Base-by-base conservation (phyloP, 2,797 vertebrate species). In the Danio albolineatus region DNA sequence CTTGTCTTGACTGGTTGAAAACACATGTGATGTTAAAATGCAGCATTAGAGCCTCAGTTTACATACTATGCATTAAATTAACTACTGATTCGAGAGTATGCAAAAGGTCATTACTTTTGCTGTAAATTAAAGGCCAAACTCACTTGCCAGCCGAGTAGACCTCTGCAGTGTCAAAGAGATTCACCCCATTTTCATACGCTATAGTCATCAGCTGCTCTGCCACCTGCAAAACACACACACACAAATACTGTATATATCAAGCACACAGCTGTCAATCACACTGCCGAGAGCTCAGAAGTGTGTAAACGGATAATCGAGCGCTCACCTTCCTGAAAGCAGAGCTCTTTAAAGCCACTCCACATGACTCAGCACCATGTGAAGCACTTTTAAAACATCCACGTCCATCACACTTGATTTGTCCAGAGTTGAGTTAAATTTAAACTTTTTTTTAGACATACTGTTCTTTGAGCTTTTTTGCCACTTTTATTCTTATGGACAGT, bases 121-220 rank as follows among this genome's bases (percentile, higher is more conserved):
- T 10, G 8, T 14, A 44, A 84, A 83, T 75, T 16, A 7, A 78
- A 78, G 49, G 69, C 51, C 46, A 82, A 76, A 92, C 94, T 93
- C 85, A 95, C 94, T 90, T 94, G n/a, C 94, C 94, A 17, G 92
- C 92, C 0, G 94, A 92, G 87, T 95, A 98, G 82, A 98, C 96
- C 83, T 98, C 96, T 0, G 96, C 96, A 0, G 96, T 98, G 86
- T 98, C 96, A 57, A 98, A 98, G 84, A 98, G 93, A 88, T 98
- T 98, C 82, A 98, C 96, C 66, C 96, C 96, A 0, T 94, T 96
- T 84, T 98, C 96, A 2, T 98, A 97, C 51, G 96, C 96, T 14
- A 97, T 97, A 0, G 96, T 97, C 96, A 97, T 97, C 86, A 98
- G 90, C 88, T 96, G 95, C 86, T 98, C 96, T 7, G 96, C 96